Percentiles rank a stretch among this genome's conserved stretches.
Evolutionary conservation across 2,113 vertebrate genomes (phyloP).

Genomic region (Tyto alba): DNA sequence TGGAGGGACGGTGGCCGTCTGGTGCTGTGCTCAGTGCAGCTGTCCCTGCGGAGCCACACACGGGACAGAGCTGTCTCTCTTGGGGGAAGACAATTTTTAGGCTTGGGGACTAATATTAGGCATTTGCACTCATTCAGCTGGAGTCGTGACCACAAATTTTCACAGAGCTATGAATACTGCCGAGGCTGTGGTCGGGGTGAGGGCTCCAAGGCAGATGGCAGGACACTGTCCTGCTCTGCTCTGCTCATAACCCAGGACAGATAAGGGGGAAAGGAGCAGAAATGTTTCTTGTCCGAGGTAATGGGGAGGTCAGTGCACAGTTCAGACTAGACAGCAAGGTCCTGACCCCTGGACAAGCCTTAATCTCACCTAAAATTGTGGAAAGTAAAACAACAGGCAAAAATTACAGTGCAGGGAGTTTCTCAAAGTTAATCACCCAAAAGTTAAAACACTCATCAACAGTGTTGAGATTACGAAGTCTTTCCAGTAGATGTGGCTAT

Average conservation of each 20-base stretch:
- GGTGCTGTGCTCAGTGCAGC: background rate
- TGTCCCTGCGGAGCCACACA: background rate
- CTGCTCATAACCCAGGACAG: background rate
- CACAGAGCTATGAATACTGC: background rate
- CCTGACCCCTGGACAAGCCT: background rate
- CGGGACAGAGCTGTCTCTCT: background rate
- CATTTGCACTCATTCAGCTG: background rate
- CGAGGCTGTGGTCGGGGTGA: background rate
- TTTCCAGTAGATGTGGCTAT: background rate
- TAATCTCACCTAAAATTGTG: background rate
- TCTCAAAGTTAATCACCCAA: background rate
- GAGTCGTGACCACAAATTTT: background rate
- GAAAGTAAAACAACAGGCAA: background rate
- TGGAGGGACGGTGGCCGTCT: background rate
- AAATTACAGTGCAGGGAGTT: fast-evolving
- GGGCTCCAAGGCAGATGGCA: background rate
- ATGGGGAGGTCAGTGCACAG: background rate
- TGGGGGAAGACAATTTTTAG: background rate
- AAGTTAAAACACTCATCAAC: too few relatives aligned
- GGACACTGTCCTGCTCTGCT: background rate
- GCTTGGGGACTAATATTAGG: background rate
- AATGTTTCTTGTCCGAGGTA: background rate
- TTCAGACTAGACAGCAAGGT: background rate
- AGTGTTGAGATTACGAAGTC: background rate
- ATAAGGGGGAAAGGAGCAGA: background rate